These are phyloP conservation scores for Leucania comma DNA, from an alignment of 2,888 invertebrate species.

Conservation along the genomic window DNA sequence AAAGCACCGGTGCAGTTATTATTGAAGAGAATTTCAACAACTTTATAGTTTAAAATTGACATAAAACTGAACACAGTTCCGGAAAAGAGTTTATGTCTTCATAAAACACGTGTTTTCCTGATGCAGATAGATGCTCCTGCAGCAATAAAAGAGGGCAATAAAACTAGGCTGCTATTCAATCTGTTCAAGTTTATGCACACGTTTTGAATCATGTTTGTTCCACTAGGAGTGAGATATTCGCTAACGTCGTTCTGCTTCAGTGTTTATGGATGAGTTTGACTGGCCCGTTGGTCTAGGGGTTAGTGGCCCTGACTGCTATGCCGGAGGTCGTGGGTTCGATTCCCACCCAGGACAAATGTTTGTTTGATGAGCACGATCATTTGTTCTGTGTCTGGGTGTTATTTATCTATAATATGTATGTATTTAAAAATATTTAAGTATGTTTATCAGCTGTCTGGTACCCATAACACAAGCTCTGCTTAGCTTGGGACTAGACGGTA, in stretches of 20 bases:
- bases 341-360: too few relatives aligned
- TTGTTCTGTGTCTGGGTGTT: too few relatives aligned
- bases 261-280: neutral
- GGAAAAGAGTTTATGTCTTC: slow-evolving; percentile 52
- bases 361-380: too few relatives aligned
- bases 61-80: slow-evolving; percentile 42
- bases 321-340: too few relatives aligned
- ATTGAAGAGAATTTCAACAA: slow-evolving; percentile 43
- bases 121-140: slow-evolving; percentile 36
- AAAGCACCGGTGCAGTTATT: slow-evolving; percentile 35
- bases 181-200: slow-evolving; percentile 38
- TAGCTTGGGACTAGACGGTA: too few relatives aligned
- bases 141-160: slow-evolving; percentile 37
- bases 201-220: slow-evolving; percentile 14
- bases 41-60: slow-evolving; percentile 50
- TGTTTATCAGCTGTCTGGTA: too few relatives aligned
- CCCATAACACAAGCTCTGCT: too few relatives aligned
- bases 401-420: too few relatives aligned
- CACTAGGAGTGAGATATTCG: neutral
- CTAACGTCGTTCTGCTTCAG: too few relatives aligned
- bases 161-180: slow-evolving; percentile 37
- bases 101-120: slow-evolving; percentile 51
- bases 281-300: too few relatives aligned
- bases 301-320: too few relatives aligned
- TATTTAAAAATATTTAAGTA: too few relatives aligned